Base-by-base conservation (phyloP, 2,888 invertebrate genomes). In the Epistrophe grossulariae region DNA sequence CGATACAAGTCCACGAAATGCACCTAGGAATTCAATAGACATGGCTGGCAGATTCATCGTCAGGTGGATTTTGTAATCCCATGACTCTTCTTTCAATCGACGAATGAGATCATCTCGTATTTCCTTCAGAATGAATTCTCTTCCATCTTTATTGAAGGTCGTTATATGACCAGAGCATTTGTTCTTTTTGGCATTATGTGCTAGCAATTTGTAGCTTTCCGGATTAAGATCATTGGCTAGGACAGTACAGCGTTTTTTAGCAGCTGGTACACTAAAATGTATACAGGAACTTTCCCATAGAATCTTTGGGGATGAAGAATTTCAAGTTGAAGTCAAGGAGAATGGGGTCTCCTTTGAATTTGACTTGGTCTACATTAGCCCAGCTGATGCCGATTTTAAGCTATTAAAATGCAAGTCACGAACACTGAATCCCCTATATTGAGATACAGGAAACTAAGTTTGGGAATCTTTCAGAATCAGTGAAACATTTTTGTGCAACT, bases 151-250 rank as follows among this genome's bases (percentile, higher is more conserved):
- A 92, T 99, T 99, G 91, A 94, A 98, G 15, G 94, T 93, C 88
- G 94, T 93, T 9, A 96, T 93, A 68, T 92, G 90, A 5, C 91
- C 88, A 4, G 92, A 91, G 0, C 97, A 94, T 94, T 98, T 98
- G 92, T 99, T 99, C 10, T 94, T 92, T 89, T 94, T 94, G 7
- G 95, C 94, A 93, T 99, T 99, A 88, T 95, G 95, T 88, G 95
- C 94, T 40, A 99, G 93, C 97, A 98, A 99, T 90, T 96, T 95
- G 90, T 94, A 97, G 10, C 98, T 98, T 68, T 97, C 96, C 0
- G 99, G 99, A 93, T 99, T 99, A 80, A 99, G 94, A 93, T 99
- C 99, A 93, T 99, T 99, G 0, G 99, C 99, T 90, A 96, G 94
- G 17, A 99, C 98, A 82, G 91, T 93, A 88, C 96, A 95, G 62